Percentiles rank a stretch among this genome's conserved stretches.
phyloP scores from a whole-genome alignment of 1,140 invertebrate genomes.

The Oncopeltus fasciatus region DNA sequence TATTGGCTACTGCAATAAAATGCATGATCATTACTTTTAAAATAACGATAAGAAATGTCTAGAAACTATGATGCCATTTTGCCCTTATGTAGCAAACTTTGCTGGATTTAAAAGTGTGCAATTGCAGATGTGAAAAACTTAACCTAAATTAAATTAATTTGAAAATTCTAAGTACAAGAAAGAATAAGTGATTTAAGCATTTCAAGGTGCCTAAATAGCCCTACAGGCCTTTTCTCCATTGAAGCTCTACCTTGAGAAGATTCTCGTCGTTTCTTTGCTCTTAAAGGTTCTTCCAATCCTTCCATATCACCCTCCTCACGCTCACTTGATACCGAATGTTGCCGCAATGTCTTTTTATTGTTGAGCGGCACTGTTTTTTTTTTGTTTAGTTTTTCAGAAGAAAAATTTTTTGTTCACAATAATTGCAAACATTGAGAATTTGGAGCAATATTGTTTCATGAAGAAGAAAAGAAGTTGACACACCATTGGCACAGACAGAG shows the following conservation, averaged over 20 bases:
- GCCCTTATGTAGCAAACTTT: too few species aligned
- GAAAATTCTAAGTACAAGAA: too few species aligned
- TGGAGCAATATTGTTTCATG: not conserved
- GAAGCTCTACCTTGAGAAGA: constrained; percentile 26
- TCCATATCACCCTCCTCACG: constrained; percentile 42
- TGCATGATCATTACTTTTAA: too few species aligned
- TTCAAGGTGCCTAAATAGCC: not conserved
- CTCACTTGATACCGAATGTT: constrained; percentile 47
- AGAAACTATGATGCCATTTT: too few species aligned
- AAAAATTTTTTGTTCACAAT: too few species aligned
- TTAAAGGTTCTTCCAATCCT: constrained; percentile 49
- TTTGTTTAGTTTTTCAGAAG: not conserved
- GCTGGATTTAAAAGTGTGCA: too few species aligned
- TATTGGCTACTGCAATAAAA: too few species aligned
- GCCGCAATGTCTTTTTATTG: constrained; percentile 47
- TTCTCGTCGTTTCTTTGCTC: constrained; percentile 46
- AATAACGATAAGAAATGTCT: too few species aligned
- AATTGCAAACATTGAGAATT: not conserved
- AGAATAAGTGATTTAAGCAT: not conserved
- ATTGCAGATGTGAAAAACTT: too few species aligned
- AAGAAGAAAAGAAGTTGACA: constrained; percentile 9
- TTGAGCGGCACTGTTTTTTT: constrained; percentile 44
- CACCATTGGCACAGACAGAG: too few species aligned
- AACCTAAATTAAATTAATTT: too few species aligned
- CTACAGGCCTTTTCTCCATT: not conserved